Evolutionary conservation across 2,113 vertebrate species (phyloP).

Genomic region (Anthoscopus minutus): DNA sequence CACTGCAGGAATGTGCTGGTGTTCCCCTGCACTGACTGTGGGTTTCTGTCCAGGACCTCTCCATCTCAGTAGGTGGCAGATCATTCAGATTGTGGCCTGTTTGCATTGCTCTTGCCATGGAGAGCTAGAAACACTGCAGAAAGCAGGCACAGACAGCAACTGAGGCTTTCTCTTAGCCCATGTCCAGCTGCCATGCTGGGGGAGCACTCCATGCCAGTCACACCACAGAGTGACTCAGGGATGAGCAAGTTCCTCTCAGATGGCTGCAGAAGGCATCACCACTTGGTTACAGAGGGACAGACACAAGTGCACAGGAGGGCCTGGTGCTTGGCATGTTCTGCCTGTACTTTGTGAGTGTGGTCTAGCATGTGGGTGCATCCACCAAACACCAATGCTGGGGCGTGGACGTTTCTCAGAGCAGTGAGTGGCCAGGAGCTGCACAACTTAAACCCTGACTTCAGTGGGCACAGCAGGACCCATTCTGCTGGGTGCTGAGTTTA

Average conservation of each 20-base stretch:
- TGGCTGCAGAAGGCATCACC: not conserved
- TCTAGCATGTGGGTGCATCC: not conserved
- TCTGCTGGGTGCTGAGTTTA: not conserved
- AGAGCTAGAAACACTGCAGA: not conserved
- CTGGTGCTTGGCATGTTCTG: not conserved
- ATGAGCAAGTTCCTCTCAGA: not conserved
- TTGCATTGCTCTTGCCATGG: not conserved
- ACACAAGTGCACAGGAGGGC: not conserved
- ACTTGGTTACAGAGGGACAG: rapidly evolving
- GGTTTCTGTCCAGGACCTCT: not conserved
- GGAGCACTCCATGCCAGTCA: not conserved
- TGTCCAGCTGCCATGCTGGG: not conserved
- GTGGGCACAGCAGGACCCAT: not conserved
- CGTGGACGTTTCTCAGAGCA: not conserved
- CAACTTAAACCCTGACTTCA: not conserved
- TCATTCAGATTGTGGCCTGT: not conserved
- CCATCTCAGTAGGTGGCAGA: not conserved
- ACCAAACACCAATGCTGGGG: not conserved
- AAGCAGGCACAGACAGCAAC: not conserved
- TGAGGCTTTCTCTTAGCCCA: not conserved
- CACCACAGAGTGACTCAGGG: not conserved
- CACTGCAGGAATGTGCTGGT: not conserved
- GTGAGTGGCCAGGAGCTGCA: not conserved
- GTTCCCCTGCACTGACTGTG: rapidly evolving
- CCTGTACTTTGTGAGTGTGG: not conserved